These are phyloP conservation scores for Sitta carolinensis DNA, from an alignment of 2,797 vertebrate species.

Conservation along the genomic window DNA sequence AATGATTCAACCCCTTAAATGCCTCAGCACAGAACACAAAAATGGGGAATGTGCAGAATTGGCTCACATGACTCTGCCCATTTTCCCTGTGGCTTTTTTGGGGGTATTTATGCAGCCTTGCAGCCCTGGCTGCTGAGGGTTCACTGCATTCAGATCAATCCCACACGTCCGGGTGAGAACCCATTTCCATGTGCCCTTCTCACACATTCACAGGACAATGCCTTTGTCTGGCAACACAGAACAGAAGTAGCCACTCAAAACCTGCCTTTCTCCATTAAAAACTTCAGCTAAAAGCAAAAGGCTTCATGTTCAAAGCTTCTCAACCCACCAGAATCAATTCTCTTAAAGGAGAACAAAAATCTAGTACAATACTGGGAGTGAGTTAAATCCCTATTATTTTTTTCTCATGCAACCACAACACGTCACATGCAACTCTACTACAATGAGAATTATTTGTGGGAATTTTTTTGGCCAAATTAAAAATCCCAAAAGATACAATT, in stretches of 20 bases:
- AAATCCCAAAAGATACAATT: not conserved
- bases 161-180: not conserved
- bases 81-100: not conserved
- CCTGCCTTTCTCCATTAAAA: not conserved
- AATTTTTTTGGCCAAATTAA: not conserved
- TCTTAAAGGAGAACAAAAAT: not conserved
- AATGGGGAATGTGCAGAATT: not conserved
- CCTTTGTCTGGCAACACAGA: not conserved
- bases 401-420: not conserved
- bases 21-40: not conserved
- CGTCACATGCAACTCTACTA: not conserved
- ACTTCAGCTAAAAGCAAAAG: not conserved
- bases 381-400: not conserved
- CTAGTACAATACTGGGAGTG: not conserved
- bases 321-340: not conserved
- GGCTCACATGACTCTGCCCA: constrained; percentile 44
- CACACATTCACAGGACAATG: not conserved
- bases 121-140: not conserved
- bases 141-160: not conserved
- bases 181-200: not conserved
- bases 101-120: not conserved
- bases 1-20: constrained; percentile 58
- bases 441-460: not conserved
- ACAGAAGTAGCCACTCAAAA: not conserved
- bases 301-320: not conserved